Base-by-base conservation (phyloP, 2,888 invertebrate species). In the Clanis bilineata region DNA sequence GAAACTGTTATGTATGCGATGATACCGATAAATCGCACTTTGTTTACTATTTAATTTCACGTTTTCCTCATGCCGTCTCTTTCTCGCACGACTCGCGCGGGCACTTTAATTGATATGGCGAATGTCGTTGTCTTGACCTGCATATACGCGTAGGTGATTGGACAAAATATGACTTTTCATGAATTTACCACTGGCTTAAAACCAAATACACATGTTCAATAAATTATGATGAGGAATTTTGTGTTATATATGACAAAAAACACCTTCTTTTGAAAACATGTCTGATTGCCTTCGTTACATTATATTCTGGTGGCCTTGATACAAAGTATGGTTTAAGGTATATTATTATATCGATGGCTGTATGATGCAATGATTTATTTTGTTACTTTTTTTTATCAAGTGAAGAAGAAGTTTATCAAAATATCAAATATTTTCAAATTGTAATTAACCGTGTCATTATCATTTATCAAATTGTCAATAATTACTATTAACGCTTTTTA, bases 51-150 rank as follows among this genome's bases (percentile, higher is more conserved):
- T 80, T 80, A 79, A 75, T 79, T 83, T 71, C 83, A 83, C 83
- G 82, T 89, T 91, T 82, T 91, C 90, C 90, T 91, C 90, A 90
- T 70, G 64, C 83, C 56, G 44, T 90, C 88, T 76, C 83, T 64
- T 77, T 89, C 83, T 62, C 62, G 60, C 77, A 61, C 70, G 62
- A 15, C 18, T 28, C 25, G 59, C 59, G 58, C 39, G 57, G 51
- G 18, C 51, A 32, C 51, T 32, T 47, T 43, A 57, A 57, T 57
- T 57, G 56, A 43, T 43, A 28, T 43, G 43, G 56, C 39, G 56
- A 56, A 39, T 28, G 28, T 25, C 47, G 47, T 18, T 41, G 41
- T 51, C 51, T 51, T 51, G 51, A 32, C 51, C 51, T 51, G 51
- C 51, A 41, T 41, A 41, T 15, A 32, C 51, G 51, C 10, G 47